Conservation (phyloP, 2,797 vertebrate genomes). For the Phoebastria nigripes region DNA sequence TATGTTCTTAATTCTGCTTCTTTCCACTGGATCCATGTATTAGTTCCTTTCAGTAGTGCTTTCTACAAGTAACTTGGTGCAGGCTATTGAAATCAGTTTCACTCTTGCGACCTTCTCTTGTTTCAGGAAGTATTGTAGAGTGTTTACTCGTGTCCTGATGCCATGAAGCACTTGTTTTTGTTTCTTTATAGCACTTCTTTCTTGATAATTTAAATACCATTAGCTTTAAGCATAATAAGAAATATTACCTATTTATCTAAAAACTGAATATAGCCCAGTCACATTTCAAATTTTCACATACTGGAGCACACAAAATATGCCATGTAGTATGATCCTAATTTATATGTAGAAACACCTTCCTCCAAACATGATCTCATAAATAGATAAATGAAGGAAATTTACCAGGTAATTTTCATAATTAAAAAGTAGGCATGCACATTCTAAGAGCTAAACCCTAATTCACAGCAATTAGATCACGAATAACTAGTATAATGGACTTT, state of each 20-base stretch:
- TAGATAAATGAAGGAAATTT: neutral
- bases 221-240: neutral
- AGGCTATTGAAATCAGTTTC: neutral
- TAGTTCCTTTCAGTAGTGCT: neutral
- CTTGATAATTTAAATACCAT: neutral
- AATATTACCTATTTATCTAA: neutral
- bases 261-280: neutral
- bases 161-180: neutral
- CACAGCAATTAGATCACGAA: neutral
- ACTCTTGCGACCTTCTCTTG: neutral
- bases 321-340: neutral
- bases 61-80: neutral
- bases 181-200: neutral
- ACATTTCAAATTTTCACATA: neutral
- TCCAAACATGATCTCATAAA: neutral
- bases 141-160: neutral
- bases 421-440: neutral
- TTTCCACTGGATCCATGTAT: neutral
- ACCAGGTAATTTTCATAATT: neutral
- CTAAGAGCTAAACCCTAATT: neutral
- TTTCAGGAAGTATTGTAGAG: neutral
- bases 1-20: neutral
- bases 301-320: neutral
- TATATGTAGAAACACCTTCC: neutral
- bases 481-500: neutral